Evolutionary conservation across 2,113 vertebrate genomes (phyloP), one percentile per base, ranked within the genome.

Genomic region (chimpanzee (Pan troglodytes)): DNA sequence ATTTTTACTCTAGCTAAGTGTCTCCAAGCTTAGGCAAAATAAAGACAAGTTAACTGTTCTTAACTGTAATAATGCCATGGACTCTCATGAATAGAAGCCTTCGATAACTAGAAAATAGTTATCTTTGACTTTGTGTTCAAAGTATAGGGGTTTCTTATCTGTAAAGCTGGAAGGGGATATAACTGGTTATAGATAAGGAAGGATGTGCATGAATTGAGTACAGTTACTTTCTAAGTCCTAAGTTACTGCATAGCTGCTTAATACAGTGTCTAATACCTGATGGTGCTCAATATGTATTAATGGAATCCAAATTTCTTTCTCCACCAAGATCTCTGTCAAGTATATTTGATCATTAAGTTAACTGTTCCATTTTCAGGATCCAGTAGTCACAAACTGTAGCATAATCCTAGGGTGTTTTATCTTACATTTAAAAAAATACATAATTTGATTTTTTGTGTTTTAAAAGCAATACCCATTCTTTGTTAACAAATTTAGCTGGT

Each of bases 1-100:
- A 27, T 76, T 96, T 93, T 93, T 85, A 68, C 55, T 45, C 48
- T 43, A 84, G 68, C 48, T 52, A 72, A 93, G 27, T 88, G 78
- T 78, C 82, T 96, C 40, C 57, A 94, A 27, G n/a, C 80, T 88
- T 59, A 81, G 86, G 92, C 61, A 83, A 82, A 90, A 84, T 80
- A 70, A 72, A 87, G 90, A 59, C 94, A 64, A 38, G 38, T 38
- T 38, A 38, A 43, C 76, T 81, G 22, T 59, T 93, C 59, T 70
- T 85, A 35, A 40, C 5, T 81, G 20, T 50, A 55, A 88, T 50
- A 70, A 32, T 79, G 79, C 79, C 59, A 8, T 18, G 73, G 81
- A 75, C 20, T 20, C 25, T 80, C 13, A 2, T 50, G 40, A 55
- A 59, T n/a, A 76, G 70, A 68, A 57, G 38, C 81, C 76, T 72